Base-by-base conservation (phyloP, 1,140 invertebrate species). In the Apis florea region DNA sequence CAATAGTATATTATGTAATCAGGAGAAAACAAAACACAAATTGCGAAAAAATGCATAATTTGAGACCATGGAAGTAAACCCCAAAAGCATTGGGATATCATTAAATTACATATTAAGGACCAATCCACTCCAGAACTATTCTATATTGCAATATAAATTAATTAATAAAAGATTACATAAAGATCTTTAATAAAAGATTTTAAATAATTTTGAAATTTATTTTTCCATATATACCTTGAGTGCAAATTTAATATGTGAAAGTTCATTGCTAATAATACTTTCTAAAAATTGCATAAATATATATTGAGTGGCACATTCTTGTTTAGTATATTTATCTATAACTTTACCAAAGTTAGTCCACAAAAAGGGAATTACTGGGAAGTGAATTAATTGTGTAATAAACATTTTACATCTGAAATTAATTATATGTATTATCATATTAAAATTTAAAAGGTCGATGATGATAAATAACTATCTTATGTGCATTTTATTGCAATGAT, bases 1-100 rank as follows among this genome's bases (percentile, higher is more conserved):
- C 91, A 92, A 71, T 93, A 93, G 83, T 94, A 94, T 49, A 94
- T 73, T 49, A 93, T 87, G 66, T 93, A 92, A 87, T 94, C 93
- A 53, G 92, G 90, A 17, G 92, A 88, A 84, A 93, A 90, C n/a
- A 93, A 70, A 74, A 93, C 89, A 61, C 92, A 93, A 74, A 93
- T 90, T 12, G 90, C 82, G 49, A 93, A 83, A 75, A 92, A 93
- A 82, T 94, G 88, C 9, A 92, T 53, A 56, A 93, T 93, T 88
- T 94, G 92, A 58, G 69, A 79, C 93, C 93, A 94, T 58, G 92
- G 89, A 56, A 94, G 89, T 79, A 93, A 79, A n/a, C 93, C 91
- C 92, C 90, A 93, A 68, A 93, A 94, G 69, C 90, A 93, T 83
- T 94, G 93, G 4, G 89, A 83, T 56, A 93, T 74, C 66, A 93